These are phyloP conservation scores for Melieria crassipennis DNA, from an alignment of 2,888 invertebrate species.

Conservation along the genomic window DNA sequence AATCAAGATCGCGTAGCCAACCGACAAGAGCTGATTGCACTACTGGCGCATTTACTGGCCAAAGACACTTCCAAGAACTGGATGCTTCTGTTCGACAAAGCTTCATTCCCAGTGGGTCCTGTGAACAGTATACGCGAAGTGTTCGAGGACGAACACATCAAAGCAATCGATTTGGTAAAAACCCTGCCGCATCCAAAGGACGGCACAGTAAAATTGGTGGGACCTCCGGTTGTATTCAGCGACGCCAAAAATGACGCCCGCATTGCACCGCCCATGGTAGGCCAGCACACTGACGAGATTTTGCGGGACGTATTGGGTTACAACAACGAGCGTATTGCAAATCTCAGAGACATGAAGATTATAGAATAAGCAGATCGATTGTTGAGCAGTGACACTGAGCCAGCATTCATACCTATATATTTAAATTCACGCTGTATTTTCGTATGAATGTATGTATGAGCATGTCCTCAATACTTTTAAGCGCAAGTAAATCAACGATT, in stretches of 20 bases:
- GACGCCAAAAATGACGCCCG: slow-evolving; percentile 76
- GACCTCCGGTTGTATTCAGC: slow-evolving; percentile 87
- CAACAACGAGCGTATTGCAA: slow-evolving; percentile 70
- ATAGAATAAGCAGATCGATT: slow-evolving; percentile 49
- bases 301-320: slow-evolving; percentile 76
- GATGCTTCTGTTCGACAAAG: slow-evolving; percentile 75
- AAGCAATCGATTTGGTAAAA: slow-evolving; percentile 77
- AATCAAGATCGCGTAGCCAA: slow-evolving; percentile 82
- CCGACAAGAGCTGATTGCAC: slow-evolving; percentile 73
- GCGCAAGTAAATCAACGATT: neutral
- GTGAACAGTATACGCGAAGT: slow-evolving; percentile 87
- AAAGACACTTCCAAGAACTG: slow-evolving; percentile 79
- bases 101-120: slow-evolving; percentile 88
- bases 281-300: slow-evolving; percentile 86
- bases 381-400: neutral
- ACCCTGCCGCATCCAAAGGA: slow-evolving; percentile 75
- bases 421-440: neutral
- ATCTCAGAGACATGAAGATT: slow-evolving; percentile 51
- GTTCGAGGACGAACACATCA: slow-evolving; percentile 88
- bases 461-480: neutral
- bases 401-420: neutral
- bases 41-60: slow-evolving; percentile 71
- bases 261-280: slow-evolving; percentile 83
- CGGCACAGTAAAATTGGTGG: slow-evolving; percentile 80
- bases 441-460: neutral